phyloP scores from a whole-genome alignment of 2,888 invertebrate genomes.

The Drosophila macrospina region DNA sequence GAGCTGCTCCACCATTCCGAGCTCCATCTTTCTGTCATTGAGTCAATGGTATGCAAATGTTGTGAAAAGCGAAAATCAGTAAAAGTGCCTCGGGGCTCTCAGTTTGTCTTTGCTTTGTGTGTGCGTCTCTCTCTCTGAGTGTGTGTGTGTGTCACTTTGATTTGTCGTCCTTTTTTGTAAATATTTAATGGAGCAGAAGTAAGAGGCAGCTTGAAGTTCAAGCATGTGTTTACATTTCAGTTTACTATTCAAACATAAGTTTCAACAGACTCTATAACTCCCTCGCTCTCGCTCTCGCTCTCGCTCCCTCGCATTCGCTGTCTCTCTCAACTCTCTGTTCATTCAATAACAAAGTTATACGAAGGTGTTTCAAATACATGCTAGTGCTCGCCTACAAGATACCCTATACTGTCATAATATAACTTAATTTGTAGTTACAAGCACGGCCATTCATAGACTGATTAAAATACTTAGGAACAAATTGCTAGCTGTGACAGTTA shows the following conservation, averaged over 20 bases:
- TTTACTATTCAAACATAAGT: constrained; percentile 40
- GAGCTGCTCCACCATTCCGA: constrained; percentile 18
- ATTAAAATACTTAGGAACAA: too few species aligned
- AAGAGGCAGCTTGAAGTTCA: constrained; percentile 41
- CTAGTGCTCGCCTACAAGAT: neutral
- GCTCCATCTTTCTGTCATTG: constrained; percentile 12
- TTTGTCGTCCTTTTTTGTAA: constrained; percentile 71
- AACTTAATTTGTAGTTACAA: too few species aligned
- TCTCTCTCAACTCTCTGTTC: too few species aligned
- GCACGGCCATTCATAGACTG: too few species aligned
- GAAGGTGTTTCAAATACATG: neutral
- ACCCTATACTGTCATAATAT: too few species aligned
- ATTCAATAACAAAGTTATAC: neutral
- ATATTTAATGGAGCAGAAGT: constrained; percentile 76
- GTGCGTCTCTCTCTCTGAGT: neutral
- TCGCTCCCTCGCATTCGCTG: too few species aligned
- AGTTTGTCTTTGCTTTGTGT: constrained; percentile 48
- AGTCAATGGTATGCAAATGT: constrained; percentile 69
- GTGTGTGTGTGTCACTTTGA: constrained; percentile 66
- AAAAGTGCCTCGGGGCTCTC: constrained; percentile 55
- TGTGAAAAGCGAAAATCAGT: constrained; percentile 70
- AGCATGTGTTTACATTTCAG: constrained; percentile 48
- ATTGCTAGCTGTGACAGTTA: too few species aligned
- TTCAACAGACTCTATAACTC: constrained; percentile 1
- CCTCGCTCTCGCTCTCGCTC: neutral